phyloP scores from a whole-genome alignment of 2,113 vertebrate species.

The Tichodroma muraria region DNA sequence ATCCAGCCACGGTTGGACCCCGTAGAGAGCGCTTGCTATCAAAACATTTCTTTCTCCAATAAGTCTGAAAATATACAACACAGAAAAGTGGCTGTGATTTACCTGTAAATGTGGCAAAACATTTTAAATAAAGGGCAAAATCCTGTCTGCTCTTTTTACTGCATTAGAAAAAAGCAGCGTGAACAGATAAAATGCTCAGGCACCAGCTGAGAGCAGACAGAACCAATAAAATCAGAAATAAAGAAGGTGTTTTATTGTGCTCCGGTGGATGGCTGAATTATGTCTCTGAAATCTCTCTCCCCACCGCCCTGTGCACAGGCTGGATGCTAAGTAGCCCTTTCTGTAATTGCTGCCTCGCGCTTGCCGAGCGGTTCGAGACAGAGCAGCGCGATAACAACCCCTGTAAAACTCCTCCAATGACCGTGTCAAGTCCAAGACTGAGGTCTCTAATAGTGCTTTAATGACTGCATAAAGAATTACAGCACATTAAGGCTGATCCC shows the following conservation, averaged over 20 bases:
- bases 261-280: neutral
- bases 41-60: neutral
- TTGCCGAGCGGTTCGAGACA: neutral
- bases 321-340: neutral
- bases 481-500: neutral
- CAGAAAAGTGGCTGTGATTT: neutral
- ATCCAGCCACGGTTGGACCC: neutral
- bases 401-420: neutral
- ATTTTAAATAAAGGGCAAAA: conserved; percentile 25
- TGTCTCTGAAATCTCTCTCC: neutral
- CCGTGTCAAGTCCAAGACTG: neutral
- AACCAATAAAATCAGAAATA: conserved; percentile 35
- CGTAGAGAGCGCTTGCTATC: neutral
- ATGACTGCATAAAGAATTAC: neutral
- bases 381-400: neutral
- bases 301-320: neutral
- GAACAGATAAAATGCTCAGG: conserved; percentile 12
- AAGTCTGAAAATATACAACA: neutral
- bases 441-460: neutral
- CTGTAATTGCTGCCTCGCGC: neutral
- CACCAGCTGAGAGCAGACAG: conserved; percentile 40
- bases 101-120: neutral
- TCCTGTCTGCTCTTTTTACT: neutral
- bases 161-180: neutral
- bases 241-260: conserved; percentile 22